Evolutionary conservation across 2,113 vertebrate species (phyloP).

Genomic region (Manacus vitellinus): DNA sequence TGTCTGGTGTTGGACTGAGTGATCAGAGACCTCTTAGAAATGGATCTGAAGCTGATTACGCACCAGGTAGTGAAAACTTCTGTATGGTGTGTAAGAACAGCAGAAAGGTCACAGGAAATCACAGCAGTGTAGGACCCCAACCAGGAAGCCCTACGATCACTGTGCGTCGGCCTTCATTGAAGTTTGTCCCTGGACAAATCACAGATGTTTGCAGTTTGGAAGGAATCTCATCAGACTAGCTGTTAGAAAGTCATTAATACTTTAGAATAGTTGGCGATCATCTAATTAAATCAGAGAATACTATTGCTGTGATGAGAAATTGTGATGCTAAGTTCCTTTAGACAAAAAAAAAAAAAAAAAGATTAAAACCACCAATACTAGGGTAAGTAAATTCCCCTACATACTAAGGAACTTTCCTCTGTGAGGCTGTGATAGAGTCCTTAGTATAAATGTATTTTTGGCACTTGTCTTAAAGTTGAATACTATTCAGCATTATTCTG

Average conservation of each 20-base stretch:
- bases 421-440: not conserved
- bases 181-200: not conserved
- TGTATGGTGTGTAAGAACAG: not conserved
- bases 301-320: not conserved
- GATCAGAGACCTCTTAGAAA: not conserved
- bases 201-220: not conserved
- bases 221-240: not conserved
- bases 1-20: not conserved
- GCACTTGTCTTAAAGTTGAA: not conserved
- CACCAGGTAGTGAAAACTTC: not conserved
- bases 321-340: not conserved
- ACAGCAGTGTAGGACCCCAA: not conserved
- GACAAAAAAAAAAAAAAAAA: not conserved
- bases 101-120: not conserved
- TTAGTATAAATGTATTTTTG: not conserved
- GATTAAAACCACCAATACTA: not conserved
- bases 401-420: not conserved
- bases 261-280: not conserved
- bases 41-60: not conserved
- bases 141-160: not conserved
- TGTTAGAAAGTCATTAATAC: not conserved
- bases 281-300: not conserved
- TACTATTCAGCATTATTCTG: not conserved
- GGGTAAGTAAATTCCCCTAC: not conserved
- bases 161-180: not conserved